phyloP scores from a whole-genome alignment of 2,888 invertebrate species.

The Willowsia nigromaculata region DNA sequence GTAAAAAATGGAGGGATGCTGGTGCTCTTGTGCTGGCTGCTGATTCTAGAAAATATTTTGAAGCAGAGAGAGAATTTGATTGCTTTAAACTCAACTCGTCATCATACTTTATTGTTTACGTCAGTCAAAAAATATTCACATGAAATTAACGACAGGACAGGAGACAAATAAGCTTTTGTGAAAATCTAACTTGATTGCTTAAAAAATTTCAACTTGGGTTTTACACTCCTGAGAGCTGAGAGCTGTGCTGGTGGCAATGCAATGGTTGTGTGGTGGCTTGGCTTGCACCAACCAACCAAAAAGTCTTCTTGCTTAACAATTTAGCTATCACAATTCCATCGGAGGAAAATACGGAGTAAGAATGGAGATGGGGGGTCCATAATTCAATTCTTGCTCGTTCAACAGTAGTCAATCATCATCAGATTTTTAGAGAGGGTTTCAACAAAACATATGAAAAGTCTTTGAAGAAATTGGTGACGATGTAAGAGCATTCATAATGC shows the following conservation, averaged over 20 bases:
- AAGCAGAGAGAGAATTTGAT: background rate
- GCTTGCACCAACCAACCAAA: too few species aligned
- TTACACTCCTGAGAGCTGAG: background rate
- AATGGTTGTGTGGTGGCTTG: too few species aligned
- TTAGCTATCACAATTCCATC: conserved; percentile 52
- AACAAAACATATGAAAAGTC: background rate
- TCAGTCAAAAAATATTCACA: conserved; percentile 43
- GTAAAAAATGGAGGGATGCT: background rate
- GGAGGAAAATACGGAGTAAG: background rate
- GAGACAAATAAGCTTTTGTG: background rate
- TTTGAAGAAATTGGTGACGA: background rate
- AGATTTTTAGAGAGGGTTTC: background rate
- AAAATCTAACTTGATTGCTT: background rate
- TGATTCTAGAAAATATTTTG: background rate
- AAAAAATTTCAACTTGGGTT: background rate
- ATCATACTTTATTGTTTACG: conserved; percentile 18
- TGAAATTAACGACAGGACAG: background rate
- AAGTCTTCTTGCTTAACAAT: conserved; percentile 23
- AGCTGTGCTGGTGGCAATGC: background rate
- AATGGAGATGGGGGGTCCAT: conserved; percentile 46
- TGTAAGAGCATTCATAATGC: too few species aligned
- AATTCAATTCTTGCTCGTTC: conserved; percentile 42
- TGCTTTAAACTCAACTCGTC: conserved; percentile 13
- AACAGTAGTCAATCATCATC: conserved; percentile 47
- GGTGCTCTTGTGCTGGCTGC: background rate